Evolutionary conservation across 1,140 invertebrate species (phyloP).

Genomic region (Microplitis demolitor): DNA sequence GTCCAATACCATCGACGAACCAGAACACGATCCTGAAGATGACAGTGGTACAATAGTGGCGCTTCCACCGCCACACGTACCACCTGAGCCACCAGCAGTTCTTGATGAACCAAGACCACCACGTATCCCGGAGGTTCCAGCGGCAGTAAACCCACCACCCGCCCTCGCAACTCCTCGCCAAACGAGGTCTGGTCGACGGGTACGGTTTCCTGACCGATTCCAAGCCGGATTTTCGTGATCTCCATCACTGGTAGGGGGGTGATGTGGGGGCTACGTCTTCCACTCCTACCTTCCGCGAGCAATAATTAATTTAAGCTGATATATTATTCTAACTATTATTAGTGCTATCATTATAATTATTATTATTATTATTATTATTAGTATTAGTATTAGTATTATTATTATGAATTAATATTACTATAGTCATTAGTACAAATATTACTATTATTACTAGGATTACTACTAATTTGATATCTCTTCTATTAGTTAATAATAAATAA

Average conservation of each 20-base stretch:
- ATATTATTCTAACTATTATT: no score
- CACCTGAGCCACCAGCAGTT: background rate
- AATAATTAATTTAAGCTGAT: no score
- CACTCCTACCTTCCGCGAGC: no score
- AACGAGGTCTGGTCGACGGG: conserved; percentile 11
- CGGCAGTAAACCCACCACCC: background rate
- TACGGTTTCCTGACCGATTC: conserved; percentile 18
- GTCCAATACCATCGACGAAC: background rate
- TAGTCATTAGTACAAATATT: no score
- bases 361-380: no score
- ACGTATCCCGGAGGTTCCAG: background rate
- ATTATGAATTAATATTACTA: no score
- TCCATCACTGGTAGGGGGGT: conserved; percentile 1
- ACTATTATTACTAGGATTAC: no score
- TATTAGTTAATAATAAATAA: no score
- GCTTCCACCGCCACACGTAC: background rate
- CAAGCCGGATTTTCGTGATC: conserved; percentile 10
- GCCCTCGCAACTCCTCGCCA: background rate
- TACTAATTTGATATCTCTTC: no score
- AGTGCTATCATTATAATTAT: no score
- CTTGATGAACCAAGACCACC: background rate
- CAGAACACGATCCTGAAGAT: background rate
- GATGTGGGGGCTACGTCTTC: no score
- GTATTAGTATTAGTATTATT: no score
- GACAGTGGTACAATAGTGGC: background rate